These are phyloP conservation scores for Malurus elegans DNA, from an alignment of 2,113 vertebrate genomes.

Conservation along the genomic window DNA sequence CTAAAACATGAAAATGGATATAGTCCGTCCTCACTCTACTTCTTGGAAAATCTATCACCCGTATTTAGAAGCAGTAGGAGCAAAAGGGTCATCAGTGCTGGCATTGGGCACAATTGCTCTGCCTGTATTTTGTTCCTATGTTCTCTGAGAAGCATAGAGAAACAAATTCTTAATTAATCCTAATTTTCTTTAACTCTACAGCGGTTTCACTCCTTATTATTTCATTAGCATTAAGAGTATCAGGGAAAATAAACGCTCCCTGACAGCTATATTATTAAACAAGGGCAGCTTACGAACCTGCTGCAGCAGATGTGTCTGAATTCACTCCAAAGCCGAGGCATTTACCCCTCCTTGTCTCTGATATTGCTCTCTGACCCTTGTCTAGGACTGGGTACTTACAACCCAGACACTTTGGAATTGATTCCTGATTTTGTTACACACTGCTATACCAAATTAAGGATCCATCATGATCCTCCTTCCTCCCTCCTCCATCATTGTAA, in stretches of 20 bases:
- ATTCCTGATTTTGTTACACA: background rate
- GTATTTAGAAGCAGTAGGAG: background rate
- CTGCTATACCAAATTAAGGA: background rate
- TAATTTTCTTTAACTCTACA: background rate
- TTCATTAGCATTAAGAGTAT: constrained; percentile 5
- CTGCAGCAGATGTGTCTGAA: background rate
- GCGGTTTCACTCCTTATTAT: background rate
- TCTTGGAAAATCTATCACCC: background rate
- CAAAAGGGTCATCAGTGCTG: background rate
- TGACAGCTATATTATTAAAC: background rate
- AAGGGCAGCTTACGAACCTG: constrained; percentile 3
- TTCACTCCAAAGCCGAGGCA: background rate
- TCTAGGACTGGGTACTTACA: background rate
- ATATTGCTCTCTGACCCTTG: background rate
- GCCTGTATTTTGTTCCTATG: background rate
- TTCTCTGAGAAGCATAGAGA: background rate
- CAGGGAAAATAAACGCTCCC: constrained; percentile 21
- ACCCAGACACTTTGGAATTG: background rate
- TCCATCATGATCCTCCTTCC: background rate
- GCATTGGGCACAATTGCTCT: background rate
- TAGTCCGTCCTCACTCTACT: background rate
- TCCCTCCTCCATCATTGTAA: background rate
- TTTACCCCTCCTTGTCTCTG: background rate
- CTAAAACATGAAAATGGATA: background rate
- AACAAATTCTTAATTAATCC: constrained; percentile 6